Evolutionary conservation across 2,797 vertebrate species (phyloP).

Genomic region (Micropoecilia bifurca): DNA sequence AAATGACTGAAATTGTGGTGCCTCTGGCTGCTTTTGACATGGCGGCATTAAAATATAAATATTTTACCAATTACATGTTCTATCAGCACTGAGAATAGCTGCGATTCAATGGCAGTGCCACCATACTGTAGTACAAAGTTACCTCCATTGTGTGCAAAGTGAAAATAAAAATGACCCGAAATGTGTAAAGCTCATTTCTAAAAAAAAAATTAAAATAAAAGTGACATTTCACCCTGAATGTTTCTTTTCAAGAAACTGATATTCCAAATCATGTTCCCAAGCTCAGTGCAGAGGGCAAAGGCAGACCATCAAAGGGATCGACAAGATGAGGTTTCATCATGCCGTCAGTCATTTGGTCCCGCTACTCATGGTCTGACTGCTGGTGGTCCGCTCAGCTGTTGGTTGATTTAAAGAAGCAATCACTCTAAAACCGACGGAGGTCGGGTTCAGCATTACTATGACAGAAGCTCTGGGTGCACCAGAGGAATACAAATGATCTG

Average conservation of each 20-base stretch:
- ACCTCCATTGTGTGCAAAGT: neutral
- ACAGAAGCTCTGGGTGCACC: constrained; percentile 32
- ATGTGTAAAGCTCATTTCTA: neutral
- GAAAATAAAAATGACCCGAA: neutral
- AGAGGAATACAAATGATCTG: constrained; percentile 51
- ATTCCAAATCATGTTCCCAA: neutral
- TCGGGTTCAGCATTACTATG: constrained; percentile 31
- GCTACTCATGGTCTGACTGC: constrained; percentile 34
- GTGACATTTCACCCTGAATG: neutral
- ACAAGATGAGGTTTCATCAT: constrained; percentile 41
- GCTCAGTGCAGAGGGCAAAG: constrained; percentile 6
- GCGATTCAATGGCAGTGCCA: neutral
- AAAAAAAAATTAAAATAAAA: neutral
- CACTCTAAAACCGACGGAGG: constrained; percentile 41
- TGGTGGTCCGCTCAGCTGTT: constrained; percentile 38
- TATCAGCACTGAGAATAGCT: neutral
- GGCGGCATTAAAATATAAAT: neutral
- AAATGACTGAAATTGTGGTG: neutral
- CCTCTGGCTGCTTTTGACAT: neutral
- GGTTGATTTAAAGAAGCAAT: constrained; percentile 54
- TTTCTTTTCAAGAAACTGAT: neutral
- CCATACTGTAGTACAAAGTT: constrained; percentile 5
- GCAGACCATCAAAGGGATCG: constrained; percentile 26
- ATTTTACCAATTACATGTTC: neutral
- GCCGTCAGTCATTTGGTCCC: constrained; percentile 38